Evolutionary conservation across 2,888 invertebrate genomes (phyloP).

Genomic region (Andrena minutula): DNA sequence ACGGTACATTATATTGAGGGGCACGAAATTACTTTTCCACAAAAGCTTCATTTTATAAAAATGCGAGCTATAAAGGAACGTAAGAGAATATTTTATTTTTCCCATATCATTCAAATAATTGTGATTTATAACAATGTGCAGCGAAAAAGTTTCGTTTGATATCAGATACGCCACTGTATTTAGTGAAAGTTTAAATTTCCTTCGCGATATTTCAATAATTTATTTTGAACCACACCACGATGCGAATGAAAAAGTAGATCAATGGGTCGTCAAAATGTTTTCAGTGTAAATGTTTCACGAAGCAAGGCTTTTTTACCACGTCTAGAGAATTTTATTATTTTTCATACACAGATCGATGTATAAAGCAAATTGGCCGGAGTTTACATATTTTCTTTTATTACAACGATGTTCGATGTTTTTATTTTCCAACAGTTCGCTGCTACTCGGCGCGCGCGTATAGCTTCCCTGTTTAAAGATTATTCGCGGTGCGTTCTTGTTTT

Average conservation of each 20-base stretch:
- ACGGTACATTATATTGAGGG: too few species aligned
- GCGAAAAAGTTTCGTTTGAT: not conserved
- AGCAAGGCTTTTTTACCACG: slow-evolving; percentile 1
- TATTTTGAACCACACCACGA: not conserved
- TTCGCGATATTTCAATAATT: not conserved
- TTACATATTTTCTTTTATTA: slow-evolving; percentile 30
- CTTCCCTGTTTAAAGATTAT: not conserved
- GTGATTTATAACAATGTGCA: not conserved
- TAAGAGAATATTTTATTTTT: not conserved
- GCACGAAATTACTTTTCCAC: not conserved
- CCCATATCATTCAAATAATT: not conserved
- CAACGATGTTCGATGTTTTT: not conserved
- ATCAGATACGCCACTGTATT: not conserved
- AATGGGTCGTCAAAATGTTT: slow-evolving; percentile 18
- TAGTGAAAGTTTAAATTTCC: not conserved
- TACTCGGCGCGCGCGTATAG: not conserved
- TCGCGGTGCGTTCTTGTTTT: not conserved
- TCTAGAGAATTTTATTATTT: slow-evolving; percentile 6
- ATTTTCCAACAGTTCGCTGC: not conserved
- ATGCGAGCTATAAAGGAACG: not conserved
- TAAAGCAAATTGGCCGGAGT: slow-evolving; percentile 30
- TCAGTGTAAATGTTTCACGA: slow-evolving; percentile 3
- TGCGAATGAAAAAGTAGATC: slow-evolving; percentile 5
- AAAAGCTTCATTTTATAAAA: not conserved
- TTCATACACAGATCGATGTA: slow-evolving; percentile 5